These are phyloP conservation scores for Alviniconcha marisindica DNA, from an alignment of 1,140 invertebrate species.

Conservation along the genomic window DNA sequence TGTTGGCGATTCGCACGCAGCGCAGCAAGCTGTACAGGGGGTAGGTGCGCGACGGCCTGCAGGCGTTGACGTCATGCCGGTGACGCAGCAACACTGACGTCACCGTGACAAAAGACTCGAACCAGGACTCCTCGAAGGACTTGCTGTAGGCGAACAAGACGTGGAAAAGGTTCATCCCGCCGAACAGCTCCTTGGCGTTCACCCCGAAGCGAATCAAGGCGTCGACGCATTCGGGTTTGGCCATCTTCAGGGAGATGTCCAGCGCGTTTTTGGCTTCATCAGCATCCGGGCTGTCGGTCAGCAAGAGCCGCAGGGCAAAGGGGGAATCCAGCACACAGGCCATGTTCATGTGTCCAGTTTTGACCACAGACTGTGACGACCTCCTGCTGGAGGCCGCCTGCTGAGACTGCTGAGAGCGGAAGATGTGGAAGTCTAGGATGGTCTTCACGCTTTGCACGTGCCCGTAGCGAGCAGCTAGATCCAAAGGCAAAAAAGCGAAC, in stretches of 20 bases:
- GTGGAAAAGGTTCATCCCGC: constrained; percentile 70
- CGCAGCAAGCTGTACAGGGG: constrained; percentile 67
- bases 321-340: constrained; percentile 65
- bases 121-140: constrained; percentile 55
- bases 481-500: constrained; percentile 52
- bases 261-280: constrained; percentile 59
- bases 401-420: background rate
- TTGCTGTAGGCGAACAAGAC: constrained; percentile 65
- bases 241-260: constrained; percentile 56
- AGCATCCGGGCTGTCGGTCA: constrained; percentile 51
- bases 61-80: constrained; percentile 53
- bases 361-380: constrained; percentile 32
- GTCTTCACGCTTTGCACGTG: constrained; percentile 60
- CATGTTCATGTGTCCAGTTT: constrained; percentile 46
- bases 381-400: background rate
- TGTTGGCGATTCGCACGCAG: constrained; percentile 42
- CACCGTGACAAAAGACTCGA: constrained; percentile 59
- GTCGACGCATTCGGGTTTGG: constrained; percentile 64
- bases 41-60: constrained; percentile 63
- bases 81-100: constrained; percentile 66
- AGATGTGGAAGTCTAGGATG: constrained; percentile 59
- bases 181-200: constrained; percentile 57
- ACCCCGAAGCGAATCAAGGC: constrained; percentile 54
- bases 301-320: constrained; percentile 54
- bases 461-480: constrained; percentile 60